Evolutionary conservation across 2,113 vertebrate species (phyloP).

Genomic region (Aleadryas rufinucha): DNA sequence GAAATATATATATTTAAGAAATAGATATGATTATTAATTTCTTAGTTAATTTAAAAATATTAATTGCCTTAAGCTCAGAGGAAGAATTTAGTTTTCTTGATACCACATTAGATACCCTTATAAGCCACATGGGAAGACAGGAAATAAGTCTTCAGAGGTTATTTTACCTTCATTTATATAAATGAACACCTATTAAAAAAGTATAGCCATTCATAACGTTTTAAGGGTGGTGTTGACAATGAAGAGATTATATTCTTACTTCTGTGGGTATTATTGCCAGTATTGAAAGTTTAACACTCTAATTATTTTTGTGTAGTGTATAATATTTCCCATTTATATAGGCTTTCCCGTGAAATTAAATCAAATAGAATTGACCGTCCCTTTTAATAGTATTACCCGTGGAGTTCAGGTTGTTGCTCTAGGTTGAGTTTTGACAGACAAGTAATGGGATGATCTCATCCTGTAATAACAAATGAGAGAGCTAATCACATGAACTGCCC

Average conservation of each 20-base stretch:
- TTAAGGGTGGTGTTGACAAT: background rate
- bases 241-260: background rate
- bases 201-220: background rate
- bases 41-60: background rate
- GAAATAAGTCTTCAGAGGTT: background rate
- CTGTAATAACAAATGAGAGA: background rate
- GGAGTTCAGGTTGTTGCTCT: background rate
- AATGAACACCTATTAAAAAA: background rate
- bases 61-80: background rate
- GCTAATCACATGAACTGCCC: background rate
- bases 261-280: background rate
- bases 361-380: background rate
- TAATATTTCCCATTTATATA: background rate
- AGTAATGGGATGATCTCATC: background rate
- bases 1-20: background rate
- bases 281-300: background rate
- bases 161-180: background rate
- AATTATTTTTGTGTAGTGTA: background rate
- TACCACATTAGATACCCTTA: background rate
- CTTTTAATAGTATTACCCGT: fast-evolving
- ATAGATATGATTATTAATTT: background rate
- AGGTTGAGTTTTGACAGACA: background rate
- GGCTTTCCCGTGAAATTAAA: background rate
- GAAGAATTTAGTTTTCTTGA: background rate
- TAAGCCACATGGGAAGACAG: background rate